A percentile compares a stretch with the other conserved stretches of the same genome.
These are phyloP conservation scores for Rhegmatorhina hoffmannsi DNA, from an alignment of 2,113 vertebrate species.

Conservation along the genomic window DNA sequence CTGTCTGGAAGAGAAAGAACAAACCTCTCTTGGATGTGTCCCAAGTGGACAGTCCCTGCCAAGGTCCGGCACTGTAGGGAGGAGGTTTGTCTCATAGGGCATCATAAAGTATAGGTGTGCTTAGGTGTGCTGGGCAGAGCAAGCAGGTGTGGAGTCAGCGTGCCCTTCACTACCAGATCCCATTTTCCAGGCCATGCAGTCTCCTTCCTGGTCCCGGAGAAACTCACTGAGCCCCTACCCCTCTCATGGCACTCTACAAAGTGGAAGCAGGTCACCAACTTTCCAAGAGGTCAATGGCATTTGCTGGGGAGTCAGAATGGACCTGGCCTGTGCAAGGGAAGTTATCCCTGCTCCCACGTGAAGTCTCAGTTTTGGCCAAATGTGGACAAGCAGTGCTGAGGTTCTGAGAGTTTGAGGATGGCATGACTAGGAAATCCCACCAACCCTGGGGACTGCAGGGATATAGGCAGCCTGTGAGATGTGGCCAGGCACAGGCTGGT, in stretches of 20 bases:
- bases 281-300: accelerated
- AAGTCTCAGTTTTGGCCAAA: not conserved
- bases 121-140: not conserved
- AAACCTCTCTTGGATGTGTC: not conserved
- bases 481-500: not conserved
- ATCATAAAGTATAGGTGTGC: not conserved
- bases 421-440: too few relatives aligned
- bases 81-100: not conserved
- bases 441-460: not conserved
- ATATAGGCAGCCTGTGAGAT: not conserved
- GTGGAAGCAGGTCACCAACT: not conserved
- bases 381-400: not conserved
- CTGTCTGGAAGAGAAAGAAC: not conserved
- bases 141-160: not conserved
- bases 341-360: not conserved
- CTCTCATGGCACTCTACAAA: not conserved
- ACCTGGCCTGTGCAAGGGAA: not conserved
- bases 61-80: not conserved
- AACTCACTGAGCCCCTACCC: not conserved
- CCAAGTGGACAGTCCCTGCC: not conserved
- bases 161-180: not conserved
- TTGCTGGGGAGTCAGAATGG: not conserved
- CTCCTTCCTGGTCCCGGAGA: accelerated
- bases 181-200: not conserved
- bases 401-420: not conserved